Evolutionary conservation across 2,113 vertebrate species (phyloP).

Genomic region (Pedionomus torquatus): DNA sequence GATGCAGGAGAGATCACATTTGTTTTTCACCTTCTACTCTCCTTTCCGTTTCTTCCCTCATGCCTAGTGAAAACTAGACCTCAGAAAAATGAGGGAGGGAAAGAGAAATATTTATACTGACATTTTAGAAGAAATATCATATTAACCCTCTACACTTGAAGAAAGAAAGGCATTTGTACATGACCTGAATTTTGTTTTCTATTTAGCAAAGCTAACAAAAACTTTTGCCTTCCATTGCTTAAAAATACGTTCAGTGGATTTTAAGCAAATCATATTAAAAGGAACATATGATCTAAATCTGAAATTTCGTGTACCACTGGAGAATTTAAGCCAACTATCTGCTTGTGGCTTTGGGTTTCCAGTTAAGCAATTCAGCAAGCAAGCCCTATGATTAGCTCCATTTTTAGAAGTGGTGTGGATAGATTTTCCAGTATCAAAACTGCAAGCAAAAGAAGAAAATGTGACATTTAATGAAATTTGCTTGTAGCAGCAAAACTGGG

Average conservation of each 20-base stretch:
- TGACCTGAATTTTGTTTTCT: background rate
- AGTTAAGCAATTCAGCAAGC: constrained; percentile 50
- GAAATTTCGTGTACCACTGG: background rate
- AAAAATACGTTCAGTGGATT: background rate
- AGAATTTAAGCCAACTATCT: constrained; percentile 29
- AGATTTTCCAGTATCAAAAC: constrained; percentile 52
- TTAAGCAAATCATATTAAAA: background rate
- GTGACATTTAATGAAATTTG: background rate
- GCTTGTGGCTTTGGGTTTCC: constrained; percentile 26
- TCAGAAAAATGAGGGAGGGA: background rate
- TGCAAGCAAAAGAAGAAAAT: constrained; percentile 37
- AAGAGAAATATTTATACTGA: background rate
- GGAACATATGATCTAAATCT: background rate
- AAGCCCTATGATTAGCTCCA: constrained; percentile 65
- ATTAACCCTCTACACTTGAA: background rate
- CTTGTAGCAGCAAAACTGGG: background rate
- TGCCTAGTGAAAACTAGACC: background rate
- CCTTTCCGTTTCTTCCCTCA: background rate
- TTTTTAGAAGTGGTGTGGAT: constrained; percentile 63
- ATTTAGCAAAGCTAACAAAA: background rate
- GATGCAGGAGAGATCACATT: background rate
- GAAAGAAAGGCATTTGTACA: background rate
- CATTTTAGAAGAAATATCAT: background rate
- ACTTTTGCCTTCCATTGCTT: background rate
- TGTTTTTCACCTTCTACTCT: background rate